Base-by-base conservation (phyloP, 1,140 invertebrate species). In the Brachystomella parvula region DNA sequence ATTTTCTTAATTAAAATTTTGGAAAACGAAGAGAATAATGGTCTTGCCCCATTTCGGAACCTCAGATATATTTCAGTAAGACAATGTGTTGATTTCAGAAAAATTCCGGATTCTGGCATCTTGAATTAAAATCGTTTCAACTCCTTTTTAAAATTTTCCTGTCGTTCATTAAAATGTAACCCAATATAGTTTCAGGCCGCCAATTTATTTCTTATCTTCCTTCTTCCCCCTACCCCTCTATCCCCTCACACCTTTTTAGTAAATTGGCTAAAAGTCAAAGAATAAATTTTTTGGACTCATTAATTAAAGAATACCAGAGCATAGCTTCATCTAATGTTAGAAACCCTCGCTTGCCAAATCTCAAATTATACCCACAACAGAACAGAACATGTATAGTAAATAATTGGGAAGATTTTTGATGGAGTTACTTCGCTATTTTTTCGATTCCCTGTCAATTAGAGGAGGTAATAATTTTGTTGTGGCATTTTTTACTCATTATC, bases 241-340 rank as follows among this genome's bases (percentile, higher is more conserved):
- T 39, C 35, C 19, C 35, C 24, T 53, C 49, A 24, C 49, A 53
- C 49, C 49, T 53, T 53, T 19, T 53, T 53, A n/a, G n/a, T n/a
- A 26, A 53, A 53, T 53, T 53, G 49, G 49, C 49, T 53, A 6
- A 6, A 24, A 53, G 49, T 53, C 49, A 53, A 53, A 53, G 24
- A 6, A 53, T 19, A 9, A 9, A 53, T 9, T 53, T 53, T 53
- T 53, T 53, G 49, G 24, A 53, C 24, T 53, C 49, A 53, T 53
- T 53, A 53, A 53, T 53, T 53, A 53, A 24, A 53, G 49, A 53
- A 53, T 53, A 53, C 49, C 49, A 53, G 49, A 53, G 49, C 49
- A 53, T 24, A 15, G 49, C 6, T 15, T 12, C 3, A 19, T 53
- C 49, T 53, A 53, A 53, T 53, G 49, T 12, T 12, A 53, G 24